Evolutionary conservation across 1,140 invertebrate species (phyloP).

Genomic region (Cyclina sinensis): DNA sequence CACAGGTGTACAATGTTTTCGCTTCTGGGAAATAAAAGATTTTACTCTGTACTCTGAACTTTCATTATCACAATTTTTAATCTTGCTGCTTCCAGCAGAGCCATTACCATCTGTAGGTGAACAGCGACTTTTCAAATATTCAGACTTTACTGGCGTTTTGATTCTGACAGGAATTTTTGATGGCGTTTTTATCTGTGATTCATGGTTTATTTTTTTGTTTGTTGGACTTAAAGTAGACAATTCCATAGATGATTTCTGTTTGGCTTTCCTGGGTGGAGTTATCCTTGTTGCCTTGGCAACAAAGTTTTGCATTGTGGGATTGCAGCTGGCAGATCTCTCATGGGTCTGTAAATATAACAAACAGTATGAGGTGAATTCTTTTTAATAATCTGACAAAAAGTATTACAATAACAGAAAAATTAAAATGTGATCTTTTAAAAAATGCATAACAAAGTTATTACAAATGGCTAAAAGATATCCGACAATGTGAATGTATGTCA

Average conservation of each 20-base stretch:
- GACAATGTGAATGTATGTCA: no score
- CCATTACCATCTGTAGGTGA: no score
- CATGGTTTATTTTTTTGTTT: neutral
- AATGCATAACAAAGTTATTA: neutral
- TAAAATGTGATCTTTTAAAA: neutral
- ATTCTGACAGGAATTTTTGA: neutral
- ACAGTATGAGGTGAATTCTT: neutral
- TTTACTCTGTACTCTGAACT: neutral
- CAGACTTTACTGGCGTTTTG: neutral
- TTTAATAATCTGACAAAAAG: neutral
- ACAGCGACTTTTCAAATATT: no score
- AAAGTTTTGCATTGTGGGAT: conserved; percentile 5
- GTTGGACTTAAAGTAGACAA: neutral
- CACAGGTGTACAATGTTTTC: conserved; percentile 54
- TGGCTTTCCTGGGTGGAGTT: conserved; percentile 21
- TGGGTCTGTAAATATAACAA: conserved; percentile 62
- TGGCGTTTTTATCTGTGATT: neutral
- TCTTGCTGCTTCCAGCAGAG: no score
- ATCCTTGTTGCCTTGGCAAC: neutral
- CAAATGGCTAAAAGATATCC: no score
- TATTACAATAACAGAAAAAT: neutral
- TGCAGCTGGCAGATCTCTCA: conserved; percentile 49
- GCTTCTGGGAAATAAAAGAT: conserved; percentile 7
- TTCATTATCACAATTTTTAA: no score
- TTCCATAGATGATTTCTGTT: neutral